Percentiles rank a stretch among this genome's conserved stretches.
Evolutionary conservation across 2,797 vertebrate species (phyloP).

Genomic region (Synanceia verrucosa): DNA sequence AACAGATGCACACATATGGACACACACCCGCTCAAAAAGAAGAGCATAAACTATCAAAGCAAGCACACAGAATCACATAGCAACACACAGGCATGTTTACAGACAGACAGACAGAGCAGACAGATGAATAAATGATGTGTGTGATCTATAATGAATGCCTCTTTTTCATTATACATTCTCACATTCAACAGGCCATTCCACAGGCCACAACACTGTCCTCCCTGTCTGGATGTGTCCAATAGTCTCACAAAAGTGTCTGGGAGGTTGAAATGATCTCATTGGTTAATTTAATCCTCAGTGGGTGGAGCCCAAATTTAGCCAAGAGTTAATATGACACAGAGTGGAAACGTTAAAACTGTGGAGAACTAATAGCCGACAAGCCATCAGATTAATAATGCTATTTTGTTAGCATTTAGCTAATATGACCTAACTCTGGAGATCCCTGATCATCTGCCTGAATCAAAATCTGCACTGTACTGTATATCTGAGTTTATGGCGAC

Average conservation of each 20-base stretch:
- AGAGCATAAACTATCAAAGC: conserved; percentile 26
- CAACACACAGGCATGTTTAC: conserved; percentile 76
- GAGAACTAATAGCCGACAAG: neutral
- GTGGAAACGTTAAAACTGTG: neutral
- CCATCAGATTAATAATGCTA: neutral
- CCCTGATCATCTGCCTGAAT: neutral
- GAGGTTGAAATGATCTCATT: neutral
- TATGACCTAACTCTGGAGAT: neutral
- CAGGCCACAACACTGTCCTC: conserved; percentile 62
- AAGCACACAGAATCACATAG: conserved; percentile 19
- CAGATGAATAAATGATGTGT: conserved; percentile 84
- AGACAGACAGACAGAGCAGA: conserved; percentile 74
- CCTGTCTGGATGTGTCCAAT: conserved; percentile 32
- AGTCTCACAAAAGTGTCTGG: conserved; percentile 18
- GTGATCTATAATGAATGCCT: conserved; percentile 84
- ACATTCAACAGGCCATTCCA: conserved; percentile 78
- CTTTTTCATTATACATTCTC: conserved; percentile 81
- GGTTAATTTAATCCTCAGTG: neutral
- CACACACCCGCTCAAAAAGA: neutral
- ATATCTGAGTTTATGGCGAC: neutral
- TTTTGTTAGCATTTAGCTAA: neutral
- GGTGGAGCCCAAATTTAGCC: neutral
- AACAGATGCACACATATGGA: neutral
- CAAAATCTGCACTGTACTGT: neutral
- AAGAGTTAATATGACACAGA: neutral